Evolutionary conservation across 37 sponge, comb jelly and placozoan genomes (phyloP), one percentile per base, ranked within the genome.

Genomic region (Agelas oroides): DNA sequence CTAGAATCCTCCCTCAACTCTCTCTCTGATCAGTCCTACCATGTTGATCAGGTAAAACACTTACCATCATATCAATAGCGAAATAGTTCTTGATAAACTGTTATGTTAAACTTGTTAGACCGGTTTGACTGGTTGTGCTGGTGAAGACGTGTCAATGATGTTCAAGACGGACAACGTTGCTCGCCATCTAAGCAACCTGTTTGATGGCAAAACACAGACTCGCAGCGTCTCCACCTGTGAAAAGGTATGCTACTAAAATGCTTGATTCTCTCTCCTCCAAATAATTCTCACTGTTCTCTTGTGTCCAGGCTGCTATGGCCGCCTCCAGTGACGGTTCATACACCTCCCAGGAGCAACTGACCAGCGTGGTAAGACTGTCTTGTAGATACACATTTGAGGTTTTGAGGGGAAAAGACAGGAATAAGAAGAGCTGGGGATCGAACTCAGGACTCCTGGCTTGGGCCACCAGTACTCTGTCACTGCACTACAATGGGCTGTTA

Each of bases 21-120:
- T 16, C 53, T 80, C 55, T 75, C 84, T 0, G 72, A 78, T 23
- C 53, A 65, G 37, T 70, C 82, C 25, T 83, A 76, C 33, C 25
- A 74, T 25, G 91, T 91, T 25, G 91, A 91, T 60, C 91, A 91
- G 81, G 87, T 87, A 74, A 1, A n/a, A n/a, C n/a, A n/a, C n/a
- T n/a, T n/a, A n/a, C n/a, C n/a, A n/a, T n/a, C n/a, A n/a, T n/a
- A n/a, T n/a, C n/a, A n/a, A n/a, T n/a, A n/a, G n/a, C n/a, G n/a
- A n/a, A 46, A 8, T 8, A 46, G 46, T 46, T 46, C n/a, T 46
- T 46, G 46, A 46, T 8, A 46, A 46, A n/a, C n/a, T n/a, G n/a
- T n/a, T 46, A 8, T 46, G 25, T 14, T 5, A 27, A 2, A 6
- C 33, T 54, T 0, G 1, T 35, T 75, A 90, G 76, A 81, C 65